Percentiles rank a stretch among this genome's conserved stretches.
These are phyloP conservation scores for Rhabditoides inermis DNA, from an alignment of 2,888 invertebrate genomes.

Conservation along the genomic window DNA sequence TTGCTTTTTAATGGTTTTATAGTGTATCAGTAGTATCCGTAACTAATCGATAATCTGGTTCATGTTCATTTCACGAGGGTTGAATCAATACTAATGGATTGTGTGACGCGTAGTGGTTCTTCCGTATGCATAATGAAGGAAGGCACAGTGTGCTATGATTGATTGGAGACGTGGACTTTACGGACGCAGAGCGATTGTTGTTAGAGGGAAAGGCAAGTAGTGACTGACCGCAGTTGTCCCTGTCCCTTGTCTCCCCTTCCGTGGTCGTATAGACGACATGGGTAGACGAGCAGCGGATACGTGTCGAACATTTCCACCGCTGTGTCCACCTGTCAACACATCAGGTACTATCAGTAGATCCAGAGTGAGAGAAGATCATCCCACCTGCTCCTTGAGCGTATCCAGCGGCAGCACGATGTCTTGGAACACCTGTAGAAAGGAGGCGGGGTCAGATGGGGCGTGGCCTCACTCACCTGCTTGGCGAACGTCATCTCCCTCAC, in stretches of 20 bases:
- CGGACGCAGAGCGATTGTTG: too few species aligned
- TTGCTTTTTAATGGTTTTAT: neutral
- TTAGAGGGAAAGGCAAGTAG: too few species aligned
- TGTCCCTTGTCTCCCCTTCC: constrained; percentile 56
- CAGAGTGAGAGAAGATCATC: neutral
- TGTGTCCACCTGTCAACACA: constrained; percentile 16
- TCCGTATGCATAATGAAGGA: too few species aligned
- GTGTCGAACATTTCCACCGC: constrained; percentile 60
- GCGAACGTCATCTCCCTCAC: constrained; percentile 66
- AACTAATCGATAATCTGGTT: too few species aligned
- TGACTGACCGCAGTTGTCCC: constrained; percentile 24
- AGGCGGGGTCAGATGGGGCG: too few species aligned
- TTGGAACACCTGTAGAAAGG: constrained; percentile 60
- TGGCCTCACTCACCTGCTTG: constrained; percentile 59
- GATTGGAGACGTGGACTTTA: too few species aligned
- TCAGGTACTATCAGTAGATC: too few species aligned
- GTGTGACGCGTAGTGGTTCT: too few species aligned
- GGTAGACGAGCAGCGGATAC: constrained; percentile 66
- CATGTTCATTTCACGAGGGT: too few species aligned
- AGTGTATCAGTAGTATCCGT: too few species aligned
- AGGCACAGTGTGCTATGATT: too few species aligned
- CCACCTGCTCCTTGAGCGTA: constrained; percentile 64
- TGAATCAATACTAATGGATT: too few species aligned
- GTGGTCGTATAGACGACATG: constrained; percentile 64
- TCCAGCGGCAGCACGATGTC: constrained; percentile 66